Evolutionary conservation across 2,113 vertebrate species (phyloP).

Genomic region (Verasper variegatus): DNA sequence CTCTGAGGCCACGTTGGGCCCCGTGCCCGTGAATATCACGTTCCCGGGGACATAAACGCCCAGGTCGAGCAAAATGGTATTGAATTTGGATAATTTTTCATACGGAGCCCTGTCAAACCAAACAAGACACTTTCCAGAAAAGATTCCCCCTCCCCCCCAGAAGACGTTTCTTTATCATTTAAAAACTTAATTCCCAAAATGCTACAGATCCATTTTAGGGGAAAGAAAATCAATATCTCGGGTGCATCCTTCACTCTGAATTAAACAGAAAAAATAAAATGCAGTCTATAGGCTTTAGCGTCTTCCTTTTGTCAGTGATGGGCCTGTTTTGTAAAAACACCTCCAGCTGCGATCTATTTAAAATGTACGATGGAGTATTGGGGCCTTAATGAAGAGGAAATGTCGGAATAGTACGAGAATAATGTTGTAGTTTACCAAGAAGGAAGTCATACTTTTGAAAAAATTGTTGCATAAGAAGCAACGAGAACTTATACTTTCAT

Average conservation of each 20-base stretch:
- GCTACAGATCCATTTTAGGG: slow-evolving; percentile 50
- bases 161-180: slow-evolving; percentile 21
- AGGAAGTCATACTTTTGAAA: too few species aligned
- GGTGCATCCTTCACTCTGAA: slow-evolving; percentile 40
- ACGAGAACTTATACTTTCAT: too few species aligned
- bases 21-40: slow-evolving; percentile 39
- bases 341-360: not conserved
- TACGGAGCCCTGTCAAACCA: slow-evolving; percentile 32
- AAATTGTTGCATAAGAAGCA: too few species aligned
- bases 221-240: slow-evolving; percentile 62
- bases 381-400: not conserved
- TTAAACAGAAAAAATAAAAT: slow-evolving; percentile 15
- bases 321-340: not conserved
- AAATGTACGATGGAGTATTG: too few species aligned
- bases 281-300: not conserved
- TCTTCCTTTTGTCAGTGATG: slow-evolving; percentile 13
- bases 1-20: slow-evolving; percentile 26
- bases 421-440: too few species aligned
- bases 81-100: slow-evolving; percentile 56
- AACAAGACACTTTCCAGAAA: slow-evolving; percentile 33
- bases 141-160: not conserved
- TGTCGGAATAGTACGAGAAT: too few species aligned
- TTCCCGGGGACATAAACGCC: slow-evolving; percentile 42
- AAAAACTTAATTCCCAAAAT: slow-evolving; percentile 49
- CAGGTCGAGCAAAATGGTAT: slow-evolving; percentile 28